Base-by-base conservation (phyloP, 30 jellyfish, hydroid and myxozoan genomes). In the Catostylus mosaicus region DNA sequence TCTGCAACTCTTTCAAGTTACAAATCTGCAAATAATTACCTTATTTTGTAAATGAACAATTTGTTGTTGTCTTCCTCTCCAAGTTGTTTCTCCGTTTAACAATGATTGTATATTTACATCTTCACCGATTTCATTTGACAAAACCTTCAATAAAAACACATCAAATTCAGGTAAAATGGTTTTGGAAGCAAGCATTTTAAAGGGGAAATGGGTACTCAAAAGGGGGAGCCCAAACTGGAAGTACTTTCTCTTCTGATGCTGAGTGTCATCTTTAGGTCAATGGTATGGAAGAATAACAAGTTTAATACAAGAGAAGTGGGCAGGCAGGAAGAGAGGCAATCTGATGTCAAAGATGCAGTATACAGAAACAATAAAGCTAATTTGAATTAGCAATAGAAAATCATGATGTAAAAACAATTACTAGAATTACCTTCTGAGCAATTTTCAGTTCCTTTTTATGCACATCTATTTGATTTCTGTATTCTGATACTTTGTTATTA, bases 31-130 rank as follows among this genome's bases (percentile, higher is more conserved):
- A 10, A 6, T 6, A 59, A 6, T 59, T 29, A 94, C 99, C 83
- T 94, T 94, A 34, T 84, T 80, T 38, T 94, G 99, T 47, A 94
- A 64, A 19, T 38, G 65, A n/a, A 88, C 38, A 38, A 94, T 94
- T 61, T 90, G 97, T 72, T 94, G 99, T 65, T 94, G 99, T 36
- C 99, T 69, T 27, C 99, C 99, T 62, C 97, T 71, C 99, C 99
- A 94, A 18, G 52, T 80, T 24, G 78, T 66, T 30, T 89, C 75
- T 1, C 89, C 52, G 48, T 80, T 88, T 32, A 94, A 82, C 48
- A 94, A 76, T 1, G 97, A 66, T 64, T 82, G 97, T 30, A 94
- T 82, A 30, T 97, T 75, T 1, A 80, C 81, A 64, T 88, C 94
- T 34, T 94, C 99, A 20, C 99, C 99, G 37, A 94, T 82, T 60